These are phyloP conservation scores for Dicerorhinus sumatrensis DNA, from an alignment of 2,113 vertebrate species.

Conservation along the genomic window DNA sequence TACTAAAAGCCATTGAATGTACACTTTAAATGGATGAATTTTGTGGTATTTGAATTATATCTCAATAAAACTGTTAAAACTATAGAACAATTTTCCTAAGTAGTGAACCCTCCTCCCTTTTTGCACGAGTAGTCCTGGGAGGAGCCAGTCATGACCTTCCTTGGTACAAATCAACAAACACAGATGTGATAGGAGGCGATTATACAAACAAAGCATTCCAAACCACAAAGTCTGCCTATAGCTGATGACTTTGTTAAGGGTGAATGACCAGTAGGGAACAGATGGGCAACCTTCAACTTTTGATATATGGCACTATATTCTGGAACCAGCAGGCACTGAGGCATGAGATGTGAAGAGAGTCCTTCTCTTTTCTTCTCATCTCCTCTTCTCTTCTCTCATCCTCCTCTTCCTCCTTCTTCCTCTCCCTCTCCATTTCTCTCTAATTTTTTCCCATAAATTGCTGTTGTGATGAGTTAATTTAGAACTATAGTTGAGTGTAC, in stretches of 20 bases:
- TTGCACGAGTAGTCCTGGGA: neutral
- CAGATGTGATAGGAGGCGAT: neutral
- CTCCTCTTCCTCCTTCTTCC: neutral
- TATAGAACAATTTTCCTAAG: neutral
- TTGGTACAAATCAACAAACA: neutral
- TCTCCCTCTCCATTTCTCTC: neutral
- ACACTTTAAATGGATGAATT: neutral
- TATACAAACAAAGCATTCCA: neutral
- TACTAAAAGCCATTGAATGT: neutral
- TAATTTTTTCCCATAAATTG: neutral
- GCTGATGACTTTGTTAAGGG: neutral
- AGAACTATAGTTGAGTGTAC: neutral
- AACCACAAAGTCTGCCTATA: neutral
- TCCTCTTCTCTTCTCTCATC: too few species aligned
- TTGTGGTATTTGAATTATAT: neutral
- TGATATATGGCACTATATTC: neutral
- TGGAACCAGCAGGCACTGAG: neutral
- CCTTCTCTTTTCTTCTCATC: neutral
- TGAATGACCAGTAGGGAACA: neutral
- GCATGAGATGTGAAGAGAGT: neutral
- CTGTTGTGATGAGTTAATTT: neutral
- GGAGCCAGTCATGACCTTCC: neutral
- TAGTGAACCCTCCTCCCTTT: neutral
- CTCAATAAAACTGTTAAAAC: neutral
- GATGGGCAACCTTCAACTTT: neutral